Base-by-base conservation (phyloP, 2,113 vertebrate species). In the Eublepharis macularius region DNA sequence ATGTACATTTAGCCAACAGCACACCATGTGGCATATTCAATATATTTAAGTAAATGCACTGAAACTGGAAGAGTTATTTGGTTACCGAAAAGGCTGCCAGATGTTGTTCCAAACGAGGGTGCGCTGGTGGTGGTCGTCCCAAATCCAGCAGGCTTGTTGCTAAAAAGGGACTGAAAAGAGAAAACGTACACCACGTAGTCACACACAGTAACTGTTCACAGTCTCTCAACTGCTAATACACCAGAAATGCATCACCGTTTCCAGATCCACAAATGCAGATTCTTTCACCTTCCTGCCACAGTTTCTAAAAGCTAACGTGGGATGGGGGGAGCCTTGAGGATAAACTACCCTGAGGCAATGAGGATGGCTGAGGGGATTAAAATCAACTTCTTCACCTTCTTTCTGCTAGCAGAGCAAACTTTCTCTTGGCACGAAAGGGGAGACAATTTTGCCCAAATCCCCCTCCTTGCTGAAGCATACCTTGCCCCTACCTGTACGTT, bases 121-220 rank as follows among this genome's bases (percentile, higher is more conserved):
- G 98, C 97, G 4, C 97, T 99, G 88, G 98, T 99, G 7, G 98
- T 99, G 84, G 98, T 98, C 93, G 98, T 94, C 85, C 98, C 98
- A 80, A 99, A 99, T 43, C 97, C 97, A 4, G 97, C 93, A 2
- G 98, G 94, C 90, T 99, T 99, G 94, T 96, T 98, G 34, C 98
- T 98, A 90, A 99, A 99, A 86, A 99, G 94, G 87, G 96, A 98
- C 96, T 97, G 96, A 72, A 97, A 95, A 32, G 82, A 90, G 74
- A 76, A 3, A 90, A 5, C 12, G 29, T 34, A 13, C 43, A 13
- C 65, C 2, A 17, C 12, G 14, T 12, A n/a, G 26, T 13, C 32
- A 49, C 65, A 19, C 47, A 69, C 11, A 1, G 4, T 11, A 11
- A 29, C 12, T 10, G 21, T 9, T 12, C 19, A 21, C 34, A 75